These are phyloP conservation scores for Epizoanthus scotinus DNA, from an alignment of 92 coral and sea anemone genomes.

Conservation along the genomic window DNA sequence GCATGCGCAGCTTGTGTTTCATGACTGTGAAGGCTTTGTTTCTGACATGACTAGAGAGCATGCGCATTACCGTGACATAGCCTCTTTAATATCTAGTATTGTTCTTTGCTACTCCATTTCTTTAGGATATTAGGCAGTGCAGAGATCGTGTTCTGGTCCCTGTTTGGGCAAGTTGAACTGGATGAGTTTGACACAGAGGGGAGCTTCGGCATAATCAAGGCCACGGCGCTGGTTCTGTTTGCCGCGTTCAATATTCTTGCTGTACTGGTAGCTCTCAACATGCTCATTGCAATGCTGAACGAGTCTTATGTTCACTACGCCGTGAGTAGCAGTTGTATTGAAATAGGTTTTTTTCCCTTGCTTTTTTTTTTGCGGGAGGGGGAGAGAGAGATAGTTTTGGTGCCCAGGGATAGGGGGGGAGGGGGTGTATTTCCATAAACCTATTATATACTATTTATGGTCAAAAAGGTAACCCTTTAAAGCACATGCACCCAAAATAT, in stretches of 20 bases:
- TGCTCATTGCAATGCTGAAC: slow-evolving; percentile 56
- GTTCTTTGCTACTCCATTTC: neutral
- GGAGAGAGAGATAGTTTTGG: neutral
- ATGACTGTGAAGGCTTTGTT: no score
- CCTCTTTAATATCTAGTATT: neutral
- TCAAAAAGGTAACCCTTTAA: no score
- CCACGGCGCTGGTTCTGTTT: slow-evolving; percentile 40
- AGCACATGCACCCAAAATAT: no score
- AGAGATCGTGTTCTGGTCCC: slow-evolving; percentile 51
- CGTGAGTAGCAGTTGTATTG: slow-evolving; percentile 16
- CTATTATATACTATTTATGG: no score
- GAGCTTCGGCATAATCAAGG: slow-evolving; percentile 36
- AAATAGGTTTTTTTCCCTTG: no score
- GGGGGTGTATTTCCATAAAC: no score
- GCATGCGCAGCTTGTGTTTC: no score
- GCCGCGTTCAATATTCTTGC: slow-evolving; percentile 49
- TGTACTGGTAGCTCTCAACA: slow-evolving; percentile 51
- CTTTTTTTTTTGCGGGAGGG: no score
- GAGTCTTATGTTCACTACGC: slow-evolving; percentile 48
- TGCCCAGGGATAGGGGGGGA: no score
- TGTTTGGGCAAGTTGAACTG: slow-evolving; percentile 44
- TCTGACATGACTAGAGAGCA: no score
- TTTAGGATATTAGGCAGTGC: slow-evolving; percentile 42
- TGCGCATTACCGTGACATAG: no score
- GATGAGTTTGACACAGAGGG: slow-evolving; percentile 39